Evolutionary conservation across 2,797 vertebrate genomes (phyloP), one percentile per base, ranked within the genome.

Genomic region (Crocodylus rhombifer): DNA sequence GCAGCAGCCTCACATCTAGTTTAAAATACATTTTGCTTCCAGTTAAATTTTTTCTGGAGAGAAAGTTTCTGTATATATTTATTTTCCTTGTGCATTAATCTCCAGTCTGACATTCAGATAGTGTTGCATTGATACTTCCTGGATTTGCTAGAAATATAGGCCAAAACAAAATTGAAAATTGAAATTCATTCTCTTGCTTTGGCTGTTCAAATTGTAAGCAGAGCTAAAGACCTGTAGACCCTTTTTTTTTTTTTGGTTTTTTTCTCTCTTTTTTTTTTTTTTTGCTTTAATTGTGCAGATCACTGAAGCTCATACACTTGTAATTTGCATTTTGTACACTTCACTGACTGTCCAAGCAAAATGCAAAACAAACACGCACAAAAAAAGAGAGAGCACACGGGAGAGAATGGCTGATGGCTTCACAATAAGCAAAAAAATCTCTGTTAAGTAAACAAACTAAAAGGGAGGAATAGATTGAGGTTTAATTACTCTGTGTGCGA

Each of bases 291-390:
- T 95, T 97, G 96, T 96, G 87, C 77, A 65, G 86, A 33, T 71
- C 89, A 36, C 94, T 87, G 94, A 95, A 91, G 73, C 86, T 89
- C 91, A 85, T 90, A 74, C 95, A 94, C 95, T 96, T 95, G 82
- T 94, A 91, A 97, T 96, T 96, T 97, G 94, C 96, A 96, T 97
- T 97, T 97, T 88, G 83, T 97, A 95, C 93, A 95, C 95, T 96
- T 96, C 93, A 87, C 15, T 95, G 91, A 88, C 64, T 92, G 94
- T 96, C 97, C 97, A 97, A 94, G 95, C 93, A 95, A 97, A 97
- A 97, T 95, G 97, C 95, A 96, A 97, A 97, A 95, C 95, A 94
- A 97, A 95, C 91, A 96, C 80, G 93, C 88, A 82, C 91, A 77
- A 62, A 96, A 87, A 91, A 95, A 71, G 60, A 63, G 78, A 81